Conservation (phyloP, 2,888 invertebrate genomes). For the Aleiodes leptofemur region DNA sequence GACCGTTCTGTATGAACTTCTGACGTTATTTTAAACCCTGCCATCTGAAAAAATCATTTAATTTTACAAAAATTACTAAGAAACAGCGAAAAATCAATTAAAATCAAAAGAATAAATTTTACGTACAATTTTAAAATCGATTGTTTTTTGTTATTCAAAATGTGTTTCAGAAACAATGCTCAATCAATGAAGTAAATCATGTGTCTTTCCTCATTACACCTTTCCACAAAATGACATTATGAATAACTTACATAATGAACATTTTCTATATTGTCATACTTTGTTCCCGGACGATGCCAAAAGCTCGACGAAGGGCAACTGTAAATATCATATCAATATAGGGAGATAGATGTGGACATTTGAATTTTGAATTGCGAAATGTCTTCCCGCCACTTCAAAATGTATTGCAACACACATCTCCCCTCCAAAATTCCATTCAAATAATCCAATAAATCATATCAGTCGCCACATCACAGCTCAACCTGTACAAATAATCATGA, state of each 20-base stretch:
- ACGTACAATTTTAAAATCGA: too few relatives aligned
- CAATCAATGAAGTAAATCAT: not conserved
- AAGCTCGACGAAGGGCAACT: conserved; percentile 13
- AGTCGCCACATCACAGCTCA: too few relatives aligned
- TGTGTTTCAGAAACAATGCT: not conserved
- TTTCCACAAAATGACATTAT: conserved; percentile 25
- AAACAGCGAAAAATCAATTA: not conserved
- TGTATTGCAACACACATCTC: too few relatives aligned
- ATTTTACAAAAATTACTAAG: not conserved
- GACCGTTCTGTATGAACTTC: conserved; percentile 83
- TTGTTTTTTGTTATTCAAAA: too few relatives aligned
- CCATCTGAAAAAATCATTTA: conserved; percentile 44
- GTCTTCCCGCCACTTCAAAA: not conserved
- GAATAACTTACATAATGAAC: not conserved
- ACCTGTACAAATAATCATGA: too few relatives aligned
- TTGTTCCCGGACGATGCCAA: conserved; percentile 28
- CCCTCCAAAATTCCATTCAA: too few relatives aligned
- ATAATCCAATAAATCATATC: too few relatives aligned
- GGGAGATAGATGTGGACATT: not conserved
- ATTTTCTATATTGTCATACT: conserved; percentile 30
- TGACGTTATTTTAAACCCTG: conserved; percentile 79
- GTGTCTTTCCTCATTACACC: not conserved
- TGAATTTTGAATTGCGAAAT: conserved; percentile 16
- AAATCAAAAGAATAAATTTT: too few relatives aligned
- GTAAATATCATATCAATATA: conserved; percentile 9